Evolutionary conservation across 2,113 vertebrate species (phyloP), one percentile per base, ranked within the genome.

Genomic region (Scolopax mira): DNA sequence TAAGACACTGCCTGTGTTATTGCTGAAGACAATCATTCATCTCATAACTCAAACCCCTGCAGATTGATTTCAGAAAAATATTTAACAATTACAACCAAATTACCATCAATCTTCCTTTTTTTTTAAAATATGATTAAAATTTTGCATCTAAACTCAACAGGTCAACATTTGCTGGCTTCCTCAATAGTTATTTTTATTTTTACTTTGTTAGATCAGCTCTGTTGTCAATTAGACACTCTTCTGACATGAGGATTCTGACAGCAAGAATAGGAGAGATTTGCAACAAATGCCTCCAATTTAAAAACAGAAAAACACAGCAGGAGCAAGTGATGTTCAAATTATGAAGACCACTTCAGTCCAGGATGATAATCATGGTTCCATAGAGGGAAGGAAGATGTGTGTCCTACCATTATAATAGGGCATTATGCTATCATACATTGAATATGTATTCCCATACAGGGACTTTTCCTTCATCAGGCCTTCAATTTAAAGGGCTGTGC

Each of bases 241-340:
- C 30, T 71, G n/a, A 80, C 46, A 13, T 11, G 39, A 81, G 52
- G 10, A 79, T 90, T 58, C 80, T 92, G 80, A 85, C 35, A 82
- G 74, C 57, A 89, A 79, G 30, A 51, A 58, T 27, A n/a, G 54
- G 31, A 94, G 57, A 88, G 8, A 74, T 92, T 88, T 86, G 67
- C 44, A 86, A 87, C 33, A 95, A 88, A 92, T 90, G 52, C 19
- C 48, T 80, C 48, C 41, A 89, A 88, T 93, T 90, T 88, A 48
- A 84, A 84, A 94, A 57, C 77, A 90, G 88, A 89, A 92, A 92
- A 95, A n/a, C 61, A 80, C 84, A 85, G 86, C 73, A 42, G 77
- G 86, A 92, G 31, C 23, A 67, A 82, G 58, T 37, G 61, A 41
- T 70, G 80, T 81, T 58, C 83, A 92, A 72, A 94, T 94, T 81